phyloP scores from a whole-genome alignment of 1,140 invertebrate genomes.

The Trachymyrmex septentrionalis region DNA sequence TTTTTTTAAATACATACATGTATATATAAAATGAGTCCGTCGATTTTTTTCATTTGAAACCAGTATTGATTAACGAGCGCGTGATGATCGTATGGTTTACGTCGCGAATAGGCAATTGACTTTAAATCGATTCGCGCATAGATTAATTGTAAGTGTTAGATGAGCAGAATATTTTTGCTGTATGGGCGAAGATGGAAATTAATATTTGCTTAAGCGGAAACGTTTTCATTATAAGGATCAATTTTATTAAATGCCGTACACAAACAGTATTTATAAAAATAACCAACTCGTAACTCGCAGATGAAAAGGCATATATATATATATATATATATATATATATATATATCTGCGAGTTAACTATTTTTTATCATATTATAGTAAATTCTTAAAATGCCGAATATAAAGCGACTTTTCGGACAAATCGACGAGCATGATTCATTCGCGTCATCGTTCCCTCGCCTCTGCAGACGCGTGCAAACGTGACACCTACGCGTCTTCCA shows the following conservation, averaged over 20 bases:
- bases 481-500: background rate
- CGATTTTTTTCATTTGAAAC: slow-evolving; percentile 11
- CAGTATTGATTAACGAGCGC: slow-evolving; percentile 58
- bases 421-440: background rate
- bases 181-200: background rate
- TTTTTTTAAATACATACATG: slow-evolving; percentile 13
- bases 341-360: background rate
- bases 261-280: no score
- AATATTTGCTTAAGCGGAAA: background rate
- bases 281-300: no score
- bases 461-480: background rate
- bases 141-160: slow-evolving; percentile 41
- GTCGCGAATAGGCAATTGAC: slow-evolving; percentile 56
- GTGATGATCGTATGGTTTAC: slow-evolving; percentile 51
- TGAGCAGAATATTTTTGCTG: background rate
- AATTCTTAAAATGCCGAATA: slow-evolving; percentile 7
- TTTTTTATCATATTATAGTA: background rate
- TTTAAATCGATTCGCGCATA: slow-evolving; percentile 47
- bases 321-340: no score
- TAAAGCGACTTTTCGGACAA: background rate
- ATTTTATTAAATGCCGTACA: slow-evolving; percentile 10
- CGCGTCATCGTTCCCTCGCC: background rate
- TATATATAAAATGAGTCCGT: slow-evolving; percentile 25
- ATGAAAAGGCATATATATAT: no score
- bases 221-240: background rate